Percentiles rank a stretch among this genome's conserved stretches.
Conservation (phyloP, 2,113 vertebrate genomes). For the Vulpes vulpes region DNA sequence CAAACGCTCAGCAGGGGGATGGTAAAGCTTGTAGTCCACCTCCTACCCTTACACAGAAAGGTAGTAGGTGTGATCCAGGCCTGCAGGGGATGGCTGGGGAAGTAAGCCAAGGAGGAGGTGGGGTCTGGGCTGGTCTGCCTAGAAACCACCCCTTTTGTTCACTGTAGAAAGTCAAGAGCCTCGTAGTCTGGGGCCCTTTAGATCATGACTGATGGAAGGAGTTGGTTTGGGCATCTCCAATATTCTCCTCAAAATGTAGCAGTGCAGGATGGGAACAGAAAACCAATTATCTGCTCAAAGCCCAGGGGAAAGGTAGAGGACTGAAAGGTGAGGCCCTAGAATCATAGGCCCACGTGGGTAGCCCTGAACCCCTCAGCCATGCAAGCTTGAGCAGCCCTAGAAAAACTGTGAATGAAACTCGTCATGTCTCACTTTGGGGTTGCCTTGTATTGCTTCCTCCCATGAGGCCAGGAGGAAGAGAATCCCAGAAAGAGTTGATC, state of each 20-base stretch:
- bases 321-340: neutral
- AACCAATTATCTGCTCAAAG: neutral
- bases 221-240: neutral
- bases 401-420: neutral
- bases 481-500: neutral
- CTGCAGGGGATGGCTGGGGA: neutral
- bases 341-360: no score
- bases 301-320: neutral
- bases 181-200: neutral
- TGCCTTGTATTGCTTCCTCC: neutral
- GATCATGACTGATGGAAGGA: neutral
- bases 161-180: neutral
- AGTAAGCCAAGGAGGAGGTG: neutral
- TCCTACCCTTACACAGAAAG: neutral
- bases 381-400: neutral
- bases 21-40: neutral
- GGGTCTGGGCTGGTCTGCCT: no score
- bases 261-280: neutral
- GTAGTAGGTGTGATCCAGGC: neutral
- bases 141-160: neutral
- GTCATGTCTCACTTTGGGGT: accelerated
- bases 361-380: no score
- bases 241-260: neutral
- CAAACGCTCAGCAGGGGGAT: neutral
- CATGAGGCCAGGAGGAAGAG: neutral